Conservation (phyloP, 92 coral and sea anemone species). For the Heteractis magnifica region DNA sequence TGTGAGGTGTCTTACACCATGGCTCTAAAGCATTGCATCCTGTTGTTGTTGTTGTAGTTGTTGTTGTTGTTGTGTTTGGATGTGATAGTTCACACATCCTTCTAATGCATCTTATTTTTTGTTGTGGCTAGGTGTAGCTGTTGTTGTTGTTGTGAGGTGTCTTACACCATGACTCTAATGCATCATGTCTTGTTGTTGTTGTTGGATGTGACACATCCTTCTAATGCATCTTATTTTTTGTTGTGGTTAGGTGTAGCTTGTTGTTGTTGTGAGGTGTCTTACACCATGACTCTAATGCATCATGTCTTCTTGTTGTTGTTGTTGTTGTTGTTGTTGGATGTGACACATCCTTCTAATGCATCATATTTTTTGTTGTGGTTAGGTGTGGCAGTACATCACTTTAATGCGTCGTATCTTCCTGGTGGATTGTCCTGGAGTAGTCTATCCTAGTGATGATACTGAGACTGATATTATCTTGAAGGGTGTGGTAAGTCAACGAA, state of each 20-base stretch:
- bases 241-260: slow-evolving; percentile 83
- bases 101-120: not conserved
- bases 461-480: slow-evolving; percentile 95
- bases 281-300: not conserved
- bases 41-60: not conserved
- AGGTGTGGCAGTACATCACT: slow-evolving; percentile 99
- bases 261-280: not conserved
- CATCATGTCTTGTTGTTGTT: not conserved
- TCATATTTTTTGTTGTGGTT: not conserved
- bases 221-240: not conserved
- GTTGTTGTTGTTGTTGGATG: not conserved
- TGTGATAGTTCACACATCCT: not conserved
- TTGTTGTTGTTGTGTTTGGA: not conserved
- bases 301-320: not conserved
- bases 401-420: slow-evolving; percentile 94
- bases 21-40: not conserved
- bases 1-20: too few species aligned
- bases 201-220: not conserved
- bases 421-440: slow-evolving; percentile 98
- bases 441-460: slow-evolving; percentile 87
- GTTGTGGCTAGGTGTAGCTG: slow-evolving; percentile 76
- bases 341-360: not conserved
- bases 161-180: too few species aligned
- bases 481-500: slow-evolving; percentile 93
- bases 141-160: too few species aligned